Percentiles rank a stretch among this genome's conserved stretches.
Conservation (phyloP, 2,797 vertebrate species). For the Cetoscarus ocellatus region DNA sequence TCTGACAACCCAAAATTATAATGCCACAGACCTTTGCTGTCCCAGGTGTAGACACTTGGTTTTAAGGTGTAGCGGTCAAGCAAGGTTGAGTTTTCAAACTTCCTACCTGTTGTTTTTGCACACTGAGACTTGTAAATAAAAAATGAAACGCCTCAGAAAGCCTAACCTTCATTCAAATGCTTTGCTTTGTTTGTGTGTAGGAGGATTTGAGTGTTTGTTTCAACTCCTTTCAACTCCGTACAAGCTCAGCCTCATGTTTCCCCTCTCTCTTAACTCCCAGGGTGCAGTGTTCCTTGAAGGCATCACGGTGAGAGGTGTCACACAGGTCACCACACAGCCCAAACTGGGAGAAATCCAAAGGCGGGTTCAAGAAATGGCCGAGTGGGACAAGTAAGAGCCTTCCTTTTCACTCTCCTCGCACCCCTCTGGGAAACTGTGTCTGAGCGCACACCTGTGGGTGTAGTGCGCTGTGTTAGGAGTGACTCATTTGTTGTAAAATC, state of each 20-base stretch:
- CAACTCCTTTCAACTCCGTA: constrained; percentile 6
- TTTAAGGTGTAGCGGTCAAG: no score
- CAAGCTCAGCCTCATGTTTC: constrained; percentile 38
- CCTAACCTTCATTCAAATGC: constrained; percentile 2
- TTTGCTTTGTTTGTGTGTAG: constrained; percentile 42
- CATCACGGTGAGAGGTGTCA: constrained; percentile 92
- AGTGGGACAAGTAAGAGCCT: constrained; percentile 93
- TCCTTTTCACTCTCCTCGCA: constrained; percentile 27
- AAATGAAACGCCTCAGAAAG: constrained; percentile 52
- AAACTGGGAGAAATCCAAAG: constrained; percentile 93
- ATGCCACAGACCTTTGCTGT: no score
- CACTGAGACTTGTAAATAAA: constrained; percentile 31
- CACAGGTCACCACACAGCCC: constrained; percentile 92
- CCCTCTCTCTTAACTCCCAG: constrained; percentile 71
- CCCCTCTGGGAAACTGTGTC: constrained; percentile 39
- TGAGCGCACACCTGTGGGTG: constrained; percentile 43
- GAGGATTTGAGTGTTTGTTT: constrained; percentile 43
- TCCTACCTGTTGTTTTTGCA: constrained; percentile 19
- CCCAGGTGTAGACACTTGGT: no score
- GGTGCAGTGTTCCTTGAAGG: constrained; percentile 97
- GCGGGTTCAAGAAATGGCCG: constrained; percentile 94
- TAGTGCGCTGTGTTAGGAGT: constrained; percentile 37
- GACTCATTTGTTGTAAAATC: constrained; percentile 62
- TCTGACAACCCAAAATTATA: no score
- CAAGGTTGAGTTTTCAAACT: neutral